Conservation (phyloP, 64 coral and sea anemone species). For the Catalaphyllia jardinei region DNA sequence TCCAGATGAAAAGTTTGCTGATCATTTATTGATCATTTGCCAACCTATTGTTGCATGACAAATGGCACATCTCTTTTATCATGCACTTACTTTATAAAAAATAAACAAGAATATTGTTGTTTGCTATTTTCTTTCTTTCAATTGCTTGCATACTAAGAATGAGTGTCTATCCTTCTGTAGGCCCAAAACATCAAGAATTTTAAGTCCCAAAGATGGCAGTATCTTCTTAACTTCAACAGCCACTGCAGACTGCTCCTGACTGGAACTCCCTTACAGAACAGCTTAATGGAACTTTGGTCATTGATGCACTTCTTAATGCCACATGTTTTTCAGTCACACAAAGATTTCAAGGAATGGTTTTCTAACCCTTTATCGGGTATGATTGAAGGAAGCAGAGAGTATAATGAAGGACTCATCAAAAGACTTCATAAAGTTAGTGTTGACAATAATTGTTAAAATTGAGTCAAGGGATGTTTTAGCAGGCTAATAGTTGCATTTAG, state of each 20-base stretch:
- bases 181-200: conserved; percentile 99
- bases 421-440: conserved; percentile 94
- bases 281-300: conserved; percentile 98
- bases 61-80: no score
- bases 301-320: conserved; percentile 99
- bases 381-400: conserved; percentile 99
- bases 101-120: not conserved
- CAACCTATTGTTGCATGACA: no score
- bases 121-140: not conserved
- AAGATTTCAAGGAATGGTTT: conserved; percentile 99
- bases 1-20: no score
- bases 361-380: conserved; percentile 96
- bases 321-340: conserved; percentile 97
- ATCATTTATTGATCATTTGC: no score
- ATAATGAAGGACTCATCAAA: conserved; percentile 96
- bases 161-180: conserved; percentile 25
- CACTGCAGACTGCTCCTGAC: conserved; percentile 89
- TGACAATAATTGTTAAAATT: not conserved
- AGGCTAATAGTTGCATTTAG: not conserved
- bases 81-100: not conserved
- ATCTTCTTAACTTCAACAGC: conserved; percentile 96
- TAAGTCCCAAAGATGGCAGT: conserved; percentile 99
- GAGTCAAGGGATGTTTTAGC: not conserved
- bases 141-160: not conserved
- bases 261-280: conserved; percentile 97